Percentiles rank a stretch among this genome's conserved stretches.
Evolutionary conservation across 35 echinoderm and acorn worm genomes (phyloP).

Genomic region (Eucidaris tribuloides): DNA sequence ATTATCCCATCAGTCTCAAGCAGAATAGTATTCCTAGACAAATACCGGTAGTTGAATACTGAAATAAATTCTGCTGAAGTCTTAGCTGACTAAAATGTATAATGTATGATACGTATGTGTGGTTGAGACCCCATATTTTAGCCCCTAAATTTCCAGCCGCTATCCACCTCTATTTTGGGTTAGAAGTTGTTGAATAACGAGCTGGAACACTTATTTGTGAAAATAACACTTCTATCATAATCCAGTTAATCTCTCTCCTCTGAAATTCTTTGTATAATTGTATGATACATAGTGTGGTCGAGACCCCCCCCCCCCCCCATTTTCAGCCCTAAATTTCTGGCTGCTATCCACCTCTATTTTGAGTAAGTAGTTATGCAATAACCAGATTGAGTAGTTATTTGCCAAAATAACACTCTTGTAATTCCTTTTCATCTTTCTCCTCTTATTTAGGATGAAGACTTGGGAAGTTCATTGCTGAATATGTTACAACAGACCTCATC

Average conservation of each 20-base stretch:
- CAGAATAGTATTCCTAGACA: too few species aligned
- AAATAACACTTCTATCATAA: not conserved
- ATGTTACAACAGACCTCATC: too few species aligned
- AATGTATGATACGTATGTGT: not conserved
- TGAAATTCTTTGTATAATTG: not conserved
- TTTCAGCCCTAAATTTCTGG: not conserved
- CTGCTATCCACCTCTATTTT: not conserved
- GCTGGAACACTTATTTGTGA: not conserved
- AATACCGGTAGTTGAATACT: too few species aligned
- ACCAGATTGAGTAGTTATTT: not conserved
- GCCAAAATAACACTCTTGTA: not conserved
- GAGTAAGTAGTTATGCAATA: not conserved
- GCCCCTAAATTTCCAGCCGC: not conserved
- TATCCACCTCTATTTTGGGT: not conserved
- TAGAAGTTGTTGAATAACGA: not conserved
- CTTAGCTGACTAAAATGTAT: too few species aligned
- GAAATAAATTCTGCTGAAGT: too few species aligned
- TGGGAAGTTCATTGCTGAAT: slow-evolving; percentile 83
- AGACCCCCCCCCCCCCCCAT: not conserved
- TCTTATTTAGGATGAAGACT: slow-evolving; percentile 77
- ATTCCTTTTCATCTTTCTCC: not conserved
- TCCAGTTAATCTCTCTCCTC: too few species aligned
- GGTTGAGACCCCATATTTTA: not conserved
- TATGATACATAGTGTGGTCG: not conserved
- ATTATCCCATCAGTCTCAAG: too few species aligned